Percentiles rank a stretch among this genome's conserved stretches.
Evolutionary conservation across 2,797 vertebrate genomes (phyloP).

Genomic region (Pogoniulus pusillus): DNA sequence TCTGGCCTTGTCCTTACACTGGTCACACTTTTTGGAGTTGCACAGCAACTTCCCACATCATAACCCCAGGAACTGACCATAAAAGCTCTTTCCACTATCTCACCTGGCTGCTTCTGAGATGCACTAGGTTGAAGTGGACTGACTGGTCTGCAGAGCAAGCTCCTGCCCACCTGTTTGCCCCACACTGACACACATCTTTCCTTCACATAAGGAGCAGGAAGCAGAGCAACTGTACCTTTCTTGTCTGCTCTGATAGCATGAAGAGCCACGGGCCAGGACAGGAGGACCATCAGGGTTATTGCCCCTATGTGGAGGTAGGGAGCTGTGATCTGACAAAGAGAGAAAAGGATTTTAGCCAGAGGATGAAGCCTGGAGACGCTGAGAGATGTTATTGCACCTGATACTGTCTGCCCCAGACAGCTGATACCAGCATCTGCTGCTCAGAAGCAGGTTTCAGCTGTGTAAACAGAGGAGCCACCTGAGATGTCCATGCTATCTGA

Average conservation of each 20-base stretch:
- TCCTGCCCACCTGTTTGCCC: neutral
- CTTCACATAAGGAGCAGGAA: neutral
- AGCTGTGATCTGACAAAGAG: slow-evolving; percentile 83
- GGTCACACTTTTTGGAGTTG: neutral
- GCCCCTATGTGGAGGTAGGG: slow-evolving; percentile 88
- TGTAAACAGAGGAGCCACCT: neutral
- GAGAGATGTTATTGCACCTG: neutral
- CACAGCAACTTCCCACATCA: neutral
- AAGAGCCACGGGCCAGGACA: slow-evolving; percentile 88
- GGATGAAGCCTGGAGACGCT: neutral
- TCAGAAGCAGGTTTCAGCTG: neutral
- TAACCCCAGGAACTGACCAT: too few species aligned
- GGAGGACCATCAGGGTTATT: slow-evolving; percentile 81
- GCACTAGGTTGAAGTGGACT: neutral
- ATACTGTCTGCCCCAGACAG: neutral
- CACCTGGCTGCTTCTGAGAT: neutral
- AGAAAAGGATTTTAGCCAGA: neutral
- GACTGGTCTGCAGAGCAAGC: neutral
- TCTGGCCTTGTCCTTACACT: neutral
- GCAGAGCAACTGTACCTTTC: slow-evolving; percentile 77
- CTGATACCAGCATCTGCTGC: neutral
- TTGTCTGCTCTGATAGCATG: slow-evolving; percentile 85
- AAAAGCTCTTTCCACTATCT: neutral
- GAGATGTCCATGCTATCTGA: neutral
- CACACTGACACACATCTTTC: rapidly evolving